phyloP scores from a whole-genome alignment of 2,113 vertebrate species.

The Aegithalos caudatus region DNA sequence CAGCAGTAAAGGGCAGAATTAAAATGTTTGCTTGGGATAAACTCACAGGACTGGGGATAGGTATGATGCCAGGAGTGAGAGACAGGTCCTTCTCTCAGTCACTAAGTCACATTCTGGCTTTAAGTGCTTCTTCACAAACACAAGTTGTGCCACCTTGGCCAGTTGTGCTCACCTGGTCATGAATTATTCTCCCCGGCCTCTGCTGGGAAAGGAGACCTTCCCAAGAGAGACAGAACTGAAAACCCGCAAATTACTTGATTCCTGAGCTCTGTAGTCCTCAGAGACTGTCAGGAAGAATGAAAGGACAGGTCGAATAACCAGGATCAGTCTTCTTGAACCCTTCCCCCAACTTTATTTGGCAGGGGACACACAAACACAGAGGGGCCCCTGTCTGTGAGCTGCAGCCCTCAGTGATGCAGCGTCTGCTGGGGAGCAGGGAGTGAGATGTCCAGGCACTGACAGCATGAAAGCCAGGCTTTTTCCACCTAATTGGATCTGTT shows the following conservation, averaged over 20 bases:
- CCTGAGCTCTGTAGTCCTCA: background rate
- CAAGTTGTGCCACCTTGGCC: background rate
- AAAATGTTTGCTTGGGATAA: background rate
- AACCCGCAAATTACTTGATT: background rate
- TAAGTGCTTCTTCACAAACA: background rate
- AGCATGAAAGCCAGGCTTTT: constrained; percentile 13
- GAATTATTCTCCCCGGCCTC: background rate
- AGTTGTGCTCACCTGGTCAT: too few species aligned
- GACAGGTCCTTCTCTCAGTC: background rate
- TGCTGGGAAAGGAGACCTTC: background rate
- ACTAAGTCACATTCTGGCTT: background rate
- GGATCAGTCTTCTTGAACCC: background rate
- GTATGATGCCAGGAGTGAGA: background rate
- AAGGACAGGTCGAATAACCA: background rate
- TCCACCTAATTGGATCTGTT: constrained; percentile 46
- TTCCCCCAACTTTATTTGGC: background rate
- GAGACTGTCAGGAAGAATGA: background rate
- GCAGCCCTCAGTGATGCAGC: fast-evolving
- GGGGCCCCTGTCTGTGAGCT: background rate
- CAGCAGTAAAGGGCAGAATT: background rate
- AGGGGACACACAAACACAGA: background rate
- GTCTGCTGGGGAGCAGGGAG: background rate
- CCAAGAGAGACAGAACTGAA: background rate
- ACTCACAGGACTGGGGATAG: background rate
- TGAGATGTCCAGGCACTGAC: constrained; percentile 18